These are phyloP conservation scores for Anthoptus insignis DNA, from an alignment of 2,888 invertebrate species.

Conservation along the genomic window DNA sequence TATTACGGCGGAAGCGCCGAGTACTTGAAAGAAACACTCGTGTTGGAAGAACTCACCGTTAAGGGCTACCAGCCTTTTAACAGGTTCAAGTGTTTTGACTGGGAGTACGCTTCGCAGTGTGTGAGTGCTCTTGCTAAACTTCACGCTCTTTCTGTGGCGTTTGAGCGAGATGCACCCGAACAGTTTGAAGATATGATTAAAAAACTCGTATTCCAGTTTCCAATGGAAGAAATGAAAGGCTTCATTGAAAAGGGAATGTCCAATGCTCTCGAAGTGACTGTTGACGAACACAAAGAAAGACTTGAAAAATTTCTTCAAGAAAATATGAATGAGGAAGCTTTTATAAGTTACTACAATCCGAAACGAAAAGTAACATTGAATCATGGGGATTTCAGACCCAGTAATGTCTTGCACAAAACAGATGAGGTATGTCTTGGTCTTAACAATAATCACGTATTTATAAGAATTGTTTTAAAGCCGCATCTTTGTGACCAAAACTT, in stretches of 20 bases:
- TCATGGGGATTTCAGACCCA: constrained; percentile 54
- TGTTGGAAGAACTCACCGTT: constrained; percentile 53
- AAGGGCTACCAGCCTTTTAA: constrained; percentile 51
- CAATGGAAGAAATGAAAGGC: constrained; percentile 31
- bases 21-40: constrained; percentile 49
- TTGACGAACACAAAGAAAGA: constrained; percentile 55
- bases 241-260: constrained; percentile 39
- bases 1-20: constrained; percentile 48
- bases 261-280: constrained; percentile 45
- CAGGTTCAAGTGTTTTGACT: constrained; percentile 52
- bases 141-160: constrained; percentile 61
- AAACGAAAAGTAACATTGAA: constrained; percentile 44
- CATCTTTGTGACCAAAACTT: too few species aligned
- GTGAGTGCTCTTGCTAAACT: constrained; percentile 57
- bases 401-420: constrained; percentile 50
- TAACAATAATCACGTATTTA: too few species aligned
- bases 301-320: constrained; percentile 50
- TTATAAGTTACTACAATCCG: constrained; percentile 46
- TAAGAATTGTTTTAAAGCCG: too few species aligned
- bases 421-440: constrained; percentile 39
- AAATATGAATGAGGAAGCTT: constrained; percentile 25
- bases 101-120: constrained; percentile 54
- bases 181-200: constrained; percentile 45
- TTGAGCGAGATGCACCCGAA: constrained; percentile 54
- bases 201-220: constrained; percentile 18